A percentile compares a stretch with the other conserved stretches of the same genome.
Evolutionary conservation across 2,797 vertebrate species (phyloP).

Genomic region (Falco peregrinus): DNA sequence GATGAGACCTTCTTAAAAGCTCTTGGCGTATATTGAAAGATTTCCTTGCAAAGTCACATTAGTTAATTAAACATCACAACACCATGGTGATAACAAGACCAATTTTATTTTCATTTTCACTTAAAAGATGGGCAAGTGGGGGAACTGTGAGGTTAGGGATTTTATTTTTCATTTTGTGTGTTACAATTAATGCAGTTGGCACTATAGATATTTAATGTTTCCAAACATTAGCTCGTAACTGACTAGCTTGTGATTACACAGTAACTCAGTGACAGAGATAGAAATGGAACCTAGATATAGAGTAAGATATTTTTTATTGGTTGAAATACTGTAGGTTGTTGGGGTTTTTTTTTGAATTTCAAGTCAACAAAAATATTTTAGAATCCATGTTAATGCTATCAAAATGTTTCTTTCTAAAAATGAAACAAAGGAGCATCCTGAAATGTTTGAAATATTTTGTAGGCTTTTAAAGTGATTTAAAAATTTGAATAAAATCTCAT

Average conservation of each 20-base stretch:
- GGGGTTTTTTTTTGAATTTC: not conserved
- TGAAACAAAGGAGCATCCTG: not conserved
- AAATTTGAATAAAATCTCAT: not conserved
- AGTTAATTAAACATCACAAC: conserved; percentile 7
- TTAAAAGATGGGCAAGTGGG: not conserved
- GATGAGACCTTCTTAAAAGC: not conserved
- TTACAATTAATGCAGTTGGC: not conserved
- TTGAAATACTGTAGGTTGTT: not conserved
- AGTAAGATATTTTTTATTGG: not conserved
- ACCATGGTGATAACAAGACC: not conserved
- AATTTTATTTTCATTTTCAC: not conserved
- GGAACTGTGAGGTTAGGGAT: not conserved
- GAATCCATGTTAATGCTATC: not conserved
- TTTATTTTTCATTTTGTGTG: not conserved
- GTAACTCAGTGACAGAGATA: not conserved
- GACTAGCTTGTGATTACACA: not conserved
- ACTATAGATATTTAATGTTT: not conserved
- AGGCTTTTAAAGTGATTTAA: not conserved
- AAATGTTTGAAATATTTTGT: not conserved
- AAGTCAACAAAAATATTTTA: not conserved
- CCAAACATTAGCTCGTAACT: not conserved
- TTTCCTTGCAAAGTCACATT: not conserved
- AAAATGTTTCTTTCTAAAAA: not conserved
- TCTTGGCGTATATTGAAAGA: not conserved
- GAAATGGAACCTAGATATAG: not conserved